Percentiles rank a stretch among this genome's conserved stretches.
phyloP scores from a whole-genome alignment of 2,888 invertebrate genomes.

The Leptarthrus brevirostris region DNA sequence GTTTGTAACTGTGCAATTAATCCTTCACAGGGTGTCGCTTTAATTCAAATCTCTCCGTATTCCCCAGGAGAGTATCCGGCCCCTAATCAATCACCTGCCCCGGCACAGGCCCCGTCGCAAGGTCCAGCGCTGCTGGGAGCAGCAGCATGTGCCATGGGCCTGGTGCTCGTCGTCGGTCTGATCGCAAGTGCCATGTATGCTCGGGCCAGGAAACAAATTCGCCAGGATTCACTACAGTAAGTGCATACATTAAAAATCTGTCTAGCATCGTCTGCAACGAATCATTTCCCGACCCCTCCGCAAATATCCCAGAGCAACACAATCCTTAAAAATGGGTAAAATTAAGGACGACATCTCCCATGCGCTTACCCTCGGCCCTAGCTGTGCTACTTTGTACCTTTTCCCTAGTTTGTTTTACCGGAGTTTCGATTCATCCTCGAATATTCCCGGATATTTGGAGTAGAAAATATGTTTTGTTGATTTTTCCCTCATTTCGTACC shows the following conservation, averaged over 20 bases:
- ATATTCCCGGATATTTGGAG: conserved; percentile 39
- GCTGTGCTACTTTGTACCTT: neutral
- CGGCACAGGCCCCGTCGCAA: conserved; percentile 74
- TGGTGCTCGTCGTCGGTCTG: conserved; percentile 64
- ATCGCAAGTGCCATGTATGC: conserved; percentile 67
- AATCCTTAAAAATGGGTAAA: neutral
- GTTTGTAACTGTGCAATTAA: conserved; percentile 63
- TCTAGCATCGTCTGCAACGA: conserved; percentile 20
- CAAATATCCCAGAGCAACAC: neutral
- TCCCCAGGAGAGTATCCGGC: conserved; percentile 68
- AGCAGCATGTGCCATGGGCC: conserved; percentile 81
- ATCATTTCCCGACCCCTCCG: neutral
- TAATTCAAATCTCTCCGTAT: conserved; percentile 11
- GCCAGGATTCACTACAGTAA: conserved; percentile 66
- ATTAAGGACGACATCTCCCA: neutral
- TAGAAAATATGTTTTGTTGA: conserved; percentile 52
- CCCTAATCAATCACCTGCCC: conserved; percentile 78
- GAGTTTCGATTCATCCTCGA: conserved; percentile 11
- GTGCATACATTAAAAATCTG: conserved; percentile 56
- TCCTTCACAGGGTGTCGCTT: conserved; percentile 41
- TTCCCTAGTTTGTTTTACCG: conserved; percentile 8
- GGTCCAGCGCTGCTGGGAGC: conserved; percentile 82
- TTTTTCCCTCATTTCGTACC: conserved; percentile 36
- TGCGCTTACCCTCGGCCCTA: too few species aligned
- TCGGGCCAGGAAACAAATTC: conserved; percentile 65